A percentile compares a stretch with the other conserved stretches of the same genome.
phyloP scores from a whole-genome alignment of 2,888 invertebrate genomes.

The Bedellia somnulentella region DNA sequence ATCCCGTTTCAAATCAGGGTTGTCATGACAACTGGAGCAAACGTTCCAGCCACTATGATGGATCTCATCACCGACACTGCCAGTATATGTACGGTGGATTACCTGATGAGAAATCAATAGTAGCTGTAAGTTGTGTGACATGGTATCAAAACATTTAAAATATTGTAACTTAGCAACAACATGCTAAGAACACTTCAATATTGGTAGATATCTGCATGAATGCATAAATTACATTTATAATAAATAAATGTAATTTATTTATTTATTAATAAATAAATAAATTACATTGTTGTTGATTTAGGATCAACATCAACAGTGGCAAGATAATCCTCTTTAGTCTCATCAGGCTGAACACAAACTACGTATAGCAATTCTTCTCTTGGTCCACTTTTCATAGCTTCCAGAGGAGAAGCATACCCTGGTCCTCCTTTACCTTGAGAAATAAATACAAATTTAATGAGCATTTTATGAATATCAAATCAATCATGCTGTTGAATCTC shows the following conservation, averaged over 20 bases:
- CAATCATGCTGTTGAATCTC: too few relatives aligned
- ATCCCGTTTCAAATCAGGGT: slow-evolving; percentile 64
- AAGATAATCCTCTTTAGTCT: slow-evolving; percentile 80
- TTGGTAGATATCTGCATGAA: too few relatives aligned
- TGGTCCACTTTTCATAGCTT: slow-evolving; percentile 81
- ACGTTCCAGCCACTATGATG: slow-evolving; percentile 98
- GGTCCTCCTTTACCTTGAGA: slow-evolving; percentile 61
- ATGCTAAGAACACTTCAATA: too few relatives aligned
- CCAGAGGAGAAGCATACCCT: slow-evolving; percentile 77
- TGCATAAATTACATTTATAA: too few relatives aligned
- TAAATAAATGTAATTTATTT: too few relatives aligned
- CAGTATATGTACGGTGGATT: slow-evolving; percentile 81
- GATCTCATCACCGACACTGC: slow-evolving; percentile 79
- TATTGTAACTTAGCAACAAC: too few relatives aligned
- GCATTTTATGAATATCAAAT: too few relatives aligned
- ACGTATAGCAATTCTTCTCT: slow-evolving; percentile 87
- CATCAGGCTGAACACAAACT: slow-evolving; percentile 81
- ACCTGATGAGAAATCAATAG: slow-evolving; percentile 59
- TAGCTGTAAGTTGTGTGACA: background rate
- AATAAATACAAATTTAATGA: background rate
- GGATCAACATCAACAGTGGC: slow-evolving; percentile 93
- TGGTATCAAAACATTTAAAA: background rate
- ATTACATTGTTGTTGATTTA: background rate
- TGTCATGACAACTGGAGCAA: slow-evolving; percentile 86
- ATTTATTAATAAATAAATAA: slow-evolving; percentile 1